These are phyloP conservation scores for Melanerpes aurifrons DNA, from an alignment of 2,113 vertebrate species.

Conservation along the genomic window DNA sequence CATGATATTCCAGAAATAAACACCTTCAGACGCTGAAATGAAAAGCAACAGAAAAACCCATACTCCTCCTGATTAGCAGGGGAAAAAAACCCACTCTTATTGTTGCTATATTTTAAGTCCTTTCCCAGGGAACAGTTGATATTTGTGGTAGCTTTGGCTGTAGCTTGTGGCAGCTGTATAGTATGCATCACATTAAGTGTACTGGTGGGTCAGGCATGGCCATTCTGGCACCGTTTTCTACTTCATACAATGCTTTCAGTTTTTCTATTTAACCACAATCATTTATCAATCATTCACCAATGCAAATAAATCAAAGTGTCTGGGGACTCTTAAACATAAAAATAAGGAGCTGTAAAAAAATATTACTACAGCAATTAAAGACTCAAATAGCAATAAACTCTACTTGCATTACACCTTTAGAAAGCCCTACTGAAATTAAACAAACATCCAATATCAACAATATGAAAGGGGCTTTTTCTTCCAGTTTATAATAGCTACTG, in stretches of 20 bases:
- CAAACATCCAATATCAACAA: conserved; percentile 65
- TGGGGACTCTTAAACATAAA: conserved; percentile 74
- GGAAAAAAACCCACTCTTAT: background rate
- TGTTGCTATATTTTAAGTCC: conserved; percentile 1
- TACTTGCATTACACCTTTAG: conserved; percentile 62
- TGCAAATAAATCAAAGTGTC: conserved; percentile 74
- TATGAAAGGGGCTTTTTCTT: conserved; percentile 72
- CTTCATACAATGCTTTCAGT: conserved; percentile 71
- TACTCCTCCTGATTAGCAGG: background rate
- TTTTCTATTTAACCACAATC: conserved; percentile 67
- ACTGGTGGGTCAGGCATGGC: conserved; percentile 42
- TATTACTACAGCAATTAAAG: conserved; percentile 80
- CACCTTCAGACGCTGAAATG: background rate
- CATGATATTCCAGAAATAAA: conserved; percentile 21
- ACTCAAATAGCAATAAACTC: conserved; percentile 71
- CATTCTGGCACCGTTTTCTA: conserved; percentile 47
- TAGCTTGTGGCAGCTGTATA: conserved; percentile 31
- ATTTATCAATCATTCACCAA: conserved; percentile 72
- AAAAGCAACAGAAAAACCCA: conserved; percentile 10
- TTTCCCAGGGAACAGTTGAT: conserved; percentile 54
- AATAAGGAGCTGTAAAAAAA: conserved; percentile 79
- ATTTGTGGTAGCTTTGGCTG: conserved; percentile 53
- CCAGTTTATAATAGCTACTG: conserved; percentile 61
- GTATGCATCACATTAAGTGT: conserved; percentile 58
- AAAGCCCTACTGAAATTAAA: conserved; percentile 68